Evolutionary conservation across 2,888 invertebrate species (phyloP), one percentile per base, ranked within the genome.

Genomic region (Cyaniris semiargus): DNA sequence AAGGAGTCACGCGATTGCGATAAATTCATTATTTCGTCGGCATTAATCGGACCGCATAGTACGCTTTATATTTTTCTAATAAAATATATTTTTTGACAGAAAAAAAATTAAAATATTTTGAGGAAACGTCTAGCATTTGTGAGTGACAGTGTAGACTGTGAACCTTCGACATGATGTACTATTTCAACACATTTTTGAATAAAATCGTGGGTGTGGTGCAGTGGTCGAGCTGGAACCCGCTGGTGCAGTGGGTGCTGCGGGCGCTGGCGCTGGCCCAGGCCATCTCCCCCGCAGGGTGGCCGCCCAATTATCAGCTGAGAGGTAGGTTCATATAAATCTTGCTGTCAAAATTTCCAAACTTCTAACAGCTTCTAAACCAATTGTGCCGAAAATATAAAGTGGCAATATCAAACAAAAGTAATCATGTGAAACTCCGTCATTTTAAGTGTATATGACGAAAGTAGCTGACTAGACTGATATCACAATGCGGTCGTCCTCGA

Each of bases 221-320:
- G 76, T 81, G 81, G 0, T 83, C 83, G 15, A 82, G 84, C 1
- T 84, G 85, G 0, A 81, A 85, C 0, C 80, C 85, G 0, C 80
- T 88, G 70, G 82, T 88, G 78, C 84, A 85, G 76, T 86, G 85
- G 84, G n/a, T 90, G 7, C 79, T 92, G 21, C 83, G 85, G 2
- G 80, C 85, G 0, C 78, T 92, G 60, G 87, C 88, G 0, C 76
- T 92, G n/a, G 85, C 87, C 1, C 87, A 88, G 38, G 85, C 87
- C 8, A 82, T 92, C 0, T 58, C 84, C 0, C 87, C 89, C 0
- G 83, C 83, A 0, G 91, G 86, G 3, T 92, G 92, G 92, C 91
- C 92, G 0, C 79, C 79, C 0, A 83, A 87, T 31, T 87, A 88
- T 79, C 78, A 82, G 4, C 76, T 90, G 21, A 82, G 83, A 83